Base-by-base conservation (phyloP, 1,140 invertebrate species). In the Phthorimaea operculella region DNA sequence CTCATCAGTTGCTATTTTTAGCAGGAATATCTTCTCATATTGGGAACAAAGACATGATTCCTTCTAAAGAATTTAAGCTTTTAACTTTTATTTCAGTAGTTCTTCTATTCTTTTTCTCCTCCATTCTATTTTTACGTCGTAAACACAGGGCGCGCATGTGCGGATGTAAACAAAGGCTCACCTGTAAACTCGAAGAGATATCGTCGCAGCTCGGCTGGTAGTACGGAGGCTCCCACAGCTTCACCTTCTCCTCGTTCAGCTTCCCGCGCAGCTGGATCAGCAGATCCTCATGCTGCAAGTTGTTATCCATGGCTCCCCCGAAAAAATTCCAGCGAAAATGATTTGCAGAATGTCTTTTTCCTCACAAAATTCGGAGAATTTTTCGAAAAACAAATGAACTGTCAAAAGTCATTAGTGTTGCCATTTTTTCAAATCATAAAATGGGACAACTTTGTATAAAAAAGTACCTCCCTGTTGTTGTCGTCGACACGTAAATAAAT, bases 191-290 rank as follows among this genome's bases (percentile, higher is more conserved):
- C 50, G 70, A 58, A 1, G 72, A 66, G 14, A 72, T 52, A 47
- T 56, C 58, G 50, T 64, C 62, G 18, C 81, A 84, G 18, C 81
- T 84, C 59, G 87, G 81, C n/a, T 68, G 69, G 54, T 87, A 89
- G 72, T 91, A 94, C 0, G 92, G 92, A 33, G 87, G 75, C 51
- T 90, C 80, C 92, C 92, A 94, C 47, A 94, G 72, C 70, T 92
- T 93, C 1, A 93, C 81, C 61, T 87, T 86, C 33, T 92, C 88
- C 39, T 83, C 72, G 57, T 92, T 90, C 11, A 94, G 77, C 67
- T 88, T 90, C 9, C 88, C 87, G 18, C 91, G 81, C 14, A 92
- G 76, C 76, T 88, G 88, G 51, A 90, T 89, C 14, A 90, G 72
- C 53, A 89, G 70, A 73, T 90, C 89, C 73, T 91, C 90, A 57